Base-by-base conservation (phyloP, 2,888 invertebrate species). In the Macrophya annulata region DNA sequence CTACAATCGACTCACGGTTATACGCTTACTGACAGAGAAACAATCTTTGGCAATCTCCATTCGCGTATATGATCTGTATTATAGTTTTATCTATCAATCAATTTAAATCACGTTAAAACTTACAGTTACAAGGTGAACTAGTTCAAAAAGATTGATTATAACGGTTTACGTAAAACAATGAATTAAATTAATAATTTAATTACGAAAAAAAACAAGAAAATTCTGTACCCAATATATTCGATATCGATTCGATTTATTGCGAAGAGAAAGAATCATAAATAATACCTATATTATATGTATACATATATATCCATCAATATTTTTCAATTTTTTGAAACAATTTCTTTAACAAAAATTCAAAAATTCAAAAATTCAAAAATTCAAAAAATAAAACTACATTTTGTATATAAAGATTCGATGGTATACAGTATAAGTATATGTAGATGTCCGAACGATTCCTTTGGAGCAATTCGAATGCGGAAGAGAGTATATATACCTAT, bases 381-480 rank as follows among this genome's bases (percentile, higher is more conserved):
- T n/a, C n/a, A n/a, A n/a, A n/a, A n/a, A n/a, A n/a, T n/a, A n/a
- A n/a, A n/a, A n/a, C n/a, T n/a, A n/a, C n/a, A n/a, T n/a, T n/a
- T n/a, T 31, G 31, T 31, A 31, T 31, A 31, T 31, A 31, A 21
- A 77, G 15, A 51, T 12, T 37, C 37, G 37, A 59, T 79, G 79
- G 79, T 59, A 79, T n/a, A 40, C 6, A 51, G 15, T 43, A 17
- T 10, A 62, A 9, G 17, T 37, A 2, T 12, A n/a, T n/a, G n/a
- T n/a, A 21, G 40, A 37, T 81, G 43, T 12, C 62, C 40, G 40
- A 62, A 81, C 43, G 59, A 62, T 62, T 81, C 62, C 81, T 81
- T 81, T 62, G 25, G 59, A 2, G 37, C 43, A 59, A 81, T 17
- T 81, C 81, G 62, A 81, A 81, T 81, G 81, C 81, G 81, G 81